A percentile compares a stretch with the other conserved stretches of the same genome.
Conservation (phyloP, 2,797 vertebrate genomes). For the Setipinna tenuifilis region DNA sequence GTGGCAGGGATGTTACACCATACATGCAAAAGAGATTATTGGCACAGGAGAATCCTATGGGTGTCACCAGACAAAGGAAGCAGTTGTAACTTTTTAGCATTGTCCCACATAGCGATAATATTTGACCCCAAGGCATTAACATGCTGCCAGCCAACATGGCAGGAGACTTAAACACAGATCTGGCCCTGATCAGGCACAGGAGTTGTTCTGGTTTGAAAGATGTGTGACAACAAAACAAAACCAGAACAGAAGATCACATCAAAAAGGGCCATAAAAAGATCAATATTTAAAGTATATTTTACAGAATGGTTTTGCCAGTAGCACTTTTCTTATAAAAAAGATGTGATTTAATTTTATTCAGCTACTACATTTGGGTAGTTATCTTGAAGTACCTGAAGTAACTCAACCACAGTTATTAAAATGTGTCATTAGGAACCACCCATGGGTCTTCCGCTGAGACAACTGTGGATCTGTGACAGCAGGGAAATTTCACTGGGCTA, state of each 20-base stretch:
- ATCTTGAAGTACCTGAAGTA: slow-evolving; percentile 5
- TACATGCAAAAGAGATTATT: slow-evolving; percentile 65
- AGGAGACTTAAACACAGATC: neutral
- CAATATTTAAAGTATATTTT: slow-evolving; percentile 19
- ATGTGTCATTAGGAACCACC: neutral
- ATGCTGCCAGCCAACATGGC: slow-evolving; percentile 3
- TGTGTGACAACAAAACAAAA: neutral
- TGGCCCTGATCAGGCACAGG: neutral
- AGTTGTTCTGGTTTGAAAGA: neutral
- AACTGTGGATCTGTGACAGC: slow-evolving; percentile 28
- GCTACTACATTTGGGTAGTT: neutral
- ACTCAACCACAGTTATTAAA: slow-evolving; percentile 14
- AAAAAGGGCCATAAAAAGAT: neutral
- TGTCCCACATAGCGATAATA: slow-evolving; percentile 26
- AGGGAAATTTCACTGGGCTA: slow-evolving; percentile 13
- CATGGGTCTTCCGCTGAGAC: slow-evolving; percentile 21
- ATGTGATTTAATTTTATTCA: slow-evolving; percentile 8
- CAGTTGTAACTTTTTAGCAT: slow-evolving; percentile 41
- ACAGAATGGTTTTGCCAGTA: slow-evolving; percentile 2
- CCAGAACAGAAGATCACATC: neutral
- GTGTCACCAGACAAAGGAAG: slow-evolving; percentile 49
- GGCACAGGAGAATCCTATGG: slow-evolving; percentile 47
- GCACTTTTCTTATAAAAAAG: neutral
- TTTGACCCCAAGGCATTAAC: neutral
- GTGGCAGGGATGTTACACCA: slow-evolving; percentile 42